phyloP scores from a whole-genome alignment of 2,888 invertebrate genomes.

The Leptogaster cylindrica region DNA sequence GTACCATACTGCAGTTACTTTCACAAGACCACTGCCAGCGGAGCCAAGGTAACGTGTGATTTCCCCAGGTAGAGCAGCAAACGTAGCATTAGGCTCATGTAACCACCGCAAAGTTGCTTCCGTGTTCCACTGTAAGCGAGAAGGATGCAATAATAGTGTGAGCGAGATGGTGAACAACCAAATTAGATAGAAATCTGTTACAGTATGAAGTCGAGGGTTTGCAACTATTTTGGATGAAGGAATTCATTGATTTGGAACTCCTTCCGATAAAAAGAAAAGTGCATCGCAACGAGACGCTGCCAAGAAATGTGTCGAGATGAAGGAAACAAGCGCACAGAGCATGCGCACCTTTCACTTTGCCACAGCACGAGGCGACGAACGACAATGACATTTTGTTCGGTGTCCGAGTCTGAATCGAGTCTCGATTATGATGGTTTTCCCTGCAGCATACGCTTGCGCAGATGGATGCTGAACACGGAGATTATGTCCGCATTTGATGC shows the following conservation, averaged over 20 bases:
- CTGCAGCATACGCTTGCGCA: no score
- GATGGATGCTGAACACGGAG: no score
- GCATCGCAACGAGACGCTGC: background rate
- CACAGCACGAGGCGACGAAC: background rate
- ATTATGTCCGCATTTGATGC: no score
- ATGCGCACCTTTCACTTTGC: constrained; percentile 2
- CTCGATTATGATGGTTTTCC: no score
- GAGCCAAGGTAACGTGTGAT: background rate
- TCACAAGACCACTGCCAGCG: background rate
- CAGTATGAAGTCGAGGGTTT: background rate
- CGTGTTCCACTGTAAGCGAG: background rate
- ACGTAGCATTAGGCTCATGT: background rate
- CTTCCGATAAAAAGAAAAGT: constrained; percentile 4
- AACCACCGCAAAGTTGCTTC: background rate
- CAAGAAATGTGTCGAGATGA: background rate
- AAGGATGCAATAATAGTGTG: background rate
- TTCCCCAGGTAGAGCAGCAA: background rate
- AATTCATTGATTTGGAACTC: background rate
- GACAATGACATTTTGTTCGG: constrained; percentile 5
- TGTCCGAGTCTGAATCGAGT: background rate
- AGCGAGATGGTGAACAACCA: background rate
- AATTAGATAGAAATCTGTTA: background rate
- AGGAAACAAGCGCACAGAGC: background rate
- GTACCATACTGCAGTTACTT: background rate
- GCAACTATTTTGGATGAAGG: no score